These are phyloP conservation scores for Meda fulgida DNA, from an alignment of 2,797 vertebrate species.

Conservation along the genomic window DNA sequence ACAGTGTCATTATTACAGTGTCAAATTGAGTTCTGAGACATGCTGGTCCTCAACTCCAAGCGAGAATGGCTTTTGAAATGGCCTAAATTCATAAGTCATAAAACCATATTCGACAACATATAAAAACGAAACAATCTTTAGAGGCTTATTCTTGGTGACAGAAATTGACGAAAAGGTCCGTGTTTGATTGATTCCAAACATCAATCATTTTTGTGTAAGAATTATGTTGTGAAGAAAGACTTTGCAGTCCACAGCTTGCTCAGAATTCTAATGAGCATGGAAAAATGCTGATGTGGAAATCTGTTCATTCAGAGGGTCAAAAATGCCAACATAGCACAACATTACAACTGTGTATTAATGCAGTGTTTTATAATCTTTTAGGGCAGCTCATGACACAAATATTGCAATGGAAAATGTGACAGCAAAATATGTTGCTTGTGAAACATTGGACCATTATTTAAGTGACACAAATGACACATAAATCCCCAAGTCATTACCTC, in stretches of 20 bases:
- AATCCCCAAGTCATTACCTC: neutral
- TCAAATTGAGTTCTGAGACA: too few relatives aligned
- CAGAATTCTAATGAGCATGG: neutral
- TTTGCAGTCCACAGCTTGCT: neutral
- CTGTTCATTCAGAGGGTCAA: neutral
- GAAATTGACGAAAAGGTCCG: neutral
- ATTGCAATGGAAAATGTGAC: conserved; percentile 1
- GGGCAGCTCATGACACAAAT: neutral
- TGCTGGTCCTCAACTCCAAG: too few relatives aligned
- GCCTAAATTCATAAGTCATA: too few relatives aligned
- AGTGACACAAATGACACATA: neutral
- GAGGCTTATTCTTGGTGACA: neutral
- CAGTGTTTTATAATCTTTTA: neutral
- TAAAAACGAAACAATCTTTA: too few relatives aligned
- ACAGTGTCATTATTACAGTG: too few relatives aligned
- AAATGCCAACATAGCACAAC: conserved; percentile 5
- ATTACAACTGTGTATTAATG: neutral
- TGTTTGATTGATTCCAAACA: conserved; percentile 18
- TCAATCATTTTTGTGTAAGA: neutral
- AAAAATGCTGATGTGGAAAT: conserved; percentile 32
- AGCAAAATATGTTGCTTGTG: neutral
- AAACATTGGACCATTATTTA: neutral
- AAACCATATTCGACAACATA: too few relatives aligned
- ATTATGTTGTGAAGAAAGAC: neutral
- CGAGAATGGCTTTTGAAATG: too few relatives aligned